phyloP scores from a whole-genome alignment of 2,797 vertebrate species.

The Xiphophorus birchmanni region DNA sequence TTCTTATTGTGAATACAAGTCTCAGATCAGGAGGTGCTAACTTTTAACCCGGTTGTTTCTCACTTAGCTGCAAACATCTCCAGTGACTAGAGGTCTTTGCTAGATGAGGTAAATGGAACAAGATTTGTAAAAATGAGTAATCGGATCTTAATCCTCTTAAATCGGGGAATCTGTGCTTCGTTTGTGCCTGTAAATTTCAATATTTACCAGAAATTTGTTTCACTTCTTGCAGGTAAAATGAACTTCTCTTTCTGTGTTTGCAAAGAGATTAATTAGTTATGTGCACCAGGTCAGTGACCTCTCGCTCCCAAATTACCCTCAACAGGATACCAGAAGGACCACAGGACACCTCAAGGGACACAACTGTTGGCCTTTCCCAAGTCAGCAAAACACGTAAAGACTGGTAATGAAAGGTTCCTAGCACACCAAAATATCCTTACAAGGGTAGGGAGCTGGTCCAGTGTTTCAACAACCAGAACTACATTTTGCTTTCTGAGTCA shows the following conservation, averaged over 20 bases:
- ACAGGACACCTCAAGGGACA: background rate
- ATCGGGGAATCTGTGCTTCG: background rate
- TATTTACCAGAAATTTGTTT: background rate
- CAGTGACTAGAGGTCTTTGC: background rate
- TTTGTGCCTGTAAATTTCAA: background rate
- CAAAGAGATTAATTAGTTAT: background rate
- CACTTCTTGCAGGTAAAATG: background rate
- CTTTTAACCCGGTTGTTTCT: background rate
- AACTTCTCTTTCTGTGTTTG: background rate
- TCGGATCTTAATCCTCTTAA: background rate
- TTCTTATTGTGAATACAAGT: background rate
- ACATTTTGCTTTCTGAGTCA: background rate
- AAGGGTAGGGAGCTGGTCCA: background rate
- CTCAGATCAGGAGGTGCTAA: background rate
- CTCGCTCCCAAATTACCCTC: constrained; percentile 2
- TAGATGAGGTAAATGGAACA: background rate
- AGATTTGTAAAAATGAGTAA: background rate
- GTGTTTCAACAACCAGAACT: background rate
- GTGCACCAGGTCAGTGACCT: background rate
- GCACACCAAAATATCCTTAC: background rate
- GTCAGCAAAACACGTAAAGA: background rate
- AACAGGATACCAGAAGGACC: background rate
- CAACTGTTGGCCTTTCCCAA: background rate
- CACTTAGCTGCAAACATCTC: background rate
- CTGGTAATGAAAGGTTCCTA: background rate